Evolutionary conservation across 2,797 vertebrate species (phyloP), one percentile per base, ranked within the genome.

Genomic region (Aldrovandia affinis): DNA sequence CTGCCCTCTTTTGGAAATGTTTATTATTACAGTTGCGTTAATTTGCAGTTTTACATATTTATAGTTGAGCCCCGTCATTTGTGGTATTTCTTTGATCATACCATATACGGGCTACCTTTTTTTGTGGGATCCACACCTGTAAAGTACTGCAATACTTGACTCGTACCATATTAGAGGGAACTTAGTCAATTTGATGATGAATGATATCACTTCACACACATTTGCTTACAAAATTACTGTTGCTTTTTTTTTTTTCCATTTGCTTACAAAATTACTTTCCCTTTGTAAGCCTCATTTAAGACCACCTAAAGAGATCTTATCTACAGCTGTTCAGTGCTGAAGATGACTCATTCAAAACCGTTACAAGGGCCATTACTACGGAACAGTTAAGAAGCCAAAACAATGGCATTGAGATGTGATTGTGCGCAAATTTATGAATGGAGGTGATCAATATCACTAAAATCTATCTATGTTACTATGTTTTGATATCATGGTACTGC

Each of bases 1-100:
- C 61, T 63, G 77, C 81, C 78, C 63, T 33, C 82, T 81, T 39
- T 36, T 83, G 77, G 82, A 81, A 42, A 61, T n/a, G 2, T 22
- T 30, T 77, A 36, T 78, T 81, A 61, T 22, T 30, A 28, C 54
- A 57, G 25, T 1, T 4, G 77, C 50, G 15, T 30, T 52, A 15
- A 78, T n/a, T 42, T 73, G 39, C 30, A 30, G n/a, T 18, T 30
- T 78, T 78, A 0, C 73, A 78, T 77, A 12, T 54, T 28, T 79
- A 8, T 54, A 47, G 73, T 20, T n/a, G 47, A 77, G 73, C 73
- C 73, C 22, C 73, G 47, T n/a, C 42, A 39, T 14, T 77, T 12
- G 7, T 47, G 42, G 73, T 77, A 39, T 42, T 77, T 44, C 22
- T 44, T 77, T 10, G 0, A 77, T 44, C 42, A 25, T 47, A 28